phyloP scores from a whole-genome alignment of 2,797 vertebrate species.

The Erethizon dorsatum region DNA sequence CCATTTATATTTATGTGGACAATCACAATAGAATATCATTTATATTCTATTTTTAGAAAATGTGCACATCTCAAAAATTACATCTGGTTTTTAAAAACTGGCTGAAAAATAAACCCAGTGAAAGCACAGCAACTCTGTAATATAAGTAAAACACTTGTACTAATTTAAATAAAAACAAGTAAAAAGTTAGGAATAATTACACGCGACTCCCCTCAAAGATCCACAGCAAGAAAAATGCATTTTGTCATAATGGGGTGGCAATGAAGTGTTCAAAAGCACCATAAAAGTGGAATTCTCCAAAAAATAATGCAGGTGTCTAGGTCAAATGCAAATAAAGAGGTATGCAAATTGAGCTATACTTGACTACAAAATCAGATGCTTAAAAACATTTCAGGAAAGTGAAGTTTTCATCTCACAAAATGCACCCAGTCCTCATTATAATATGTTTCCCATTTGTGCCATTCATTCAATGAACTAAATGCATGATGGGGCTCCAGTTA shows the following conservation, averaged over 20 bases:
- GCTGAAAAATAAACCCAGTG: slow-evolving; percentile 3
- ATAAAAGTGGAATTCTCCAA: slow-evolving; percentile 76
- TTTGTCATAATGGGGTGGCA: slow-evolving; percentile 76
- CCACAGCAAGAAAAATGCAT: slow-evolving; percentile 68
- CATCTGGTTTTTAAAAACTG: neutral
- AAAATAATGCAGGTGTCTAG: slow-evolving; percentile 84
- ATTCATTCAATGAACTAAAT: slow-evolving; percentile 78
- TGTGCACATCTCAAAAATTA: neutral
- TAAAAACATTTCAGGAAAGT: slow-evolving; percentile 82
- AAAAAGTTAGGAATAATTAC: slow-evolving; percentile 68
- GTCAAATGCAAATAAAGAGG: slow-evolving; percentile 84
- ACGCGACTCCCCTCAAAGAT: slow-evolving; percentile 58
- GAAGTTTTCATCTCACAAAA: slow-evolving; percentile 79
- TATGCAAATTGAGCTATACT: slow-evolving; percentile 84
- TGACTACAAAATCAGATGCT: slow-evolving; percentile 86
- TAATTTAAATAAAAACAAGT: slow-evolving; percentile 72
- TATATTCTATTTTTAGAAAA: slow-evolving; percentile 63
- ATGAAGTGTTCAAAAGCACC: slow-evolving; percentile 80
- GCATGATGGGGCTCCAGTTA: slow-evolving; percentile 78
- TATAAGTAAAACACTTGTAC: slow-evolving; percentile 72
- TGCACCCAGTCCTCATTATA: slow-evolving; percentile 79
- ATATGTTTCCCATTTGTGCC: slow-evolving; percentile 74
- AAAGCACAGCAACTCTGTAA: slow-evolving; percentile 40
- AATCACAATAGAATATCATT: neutral
- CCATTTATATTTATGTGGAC: neutral